These are phyloP conservation scores for Formica selysi DNA, from an alignment of 1,140 invertebrate species.

Conservation along the genomic window DNA sequence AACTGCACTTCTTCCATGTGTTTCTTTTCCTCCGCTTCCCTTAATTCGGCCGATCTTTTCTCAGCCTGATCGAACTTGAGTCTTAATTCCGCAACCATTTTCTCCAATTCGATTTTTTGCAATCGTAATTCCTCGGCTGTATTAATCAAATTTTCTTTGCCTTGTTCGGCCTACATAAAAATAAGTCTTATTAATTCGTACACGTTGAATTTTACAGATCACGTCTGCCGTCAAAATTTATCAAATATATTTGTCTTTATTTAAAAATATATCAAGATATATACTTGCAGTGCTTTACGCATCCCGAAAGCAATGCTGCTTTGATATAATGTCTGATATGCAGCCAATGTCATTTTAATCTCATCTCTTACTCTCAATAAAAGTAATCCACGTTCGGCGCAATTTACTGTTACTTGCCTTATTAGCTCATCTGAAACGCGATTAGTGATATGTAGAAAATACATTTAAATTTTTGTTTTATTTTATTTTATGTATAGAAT, in stretches of 20 bases:
- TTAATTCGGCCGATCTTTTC: slow-evolving; percentile 93
- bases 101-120: slow-evolving; percentile 92
- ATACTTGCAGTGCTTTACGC: slow-evolving; percentile 97
- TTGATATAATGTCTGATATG: slow-evolving; percentile 97
- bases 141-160: slow-evolving; percentile 90
- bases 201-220: not conserved
- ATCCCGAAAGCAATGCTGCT: slow-evolving; percentile 99
- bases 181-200: slow-evolving; percentile 23
- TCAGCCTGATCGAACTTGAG: slow-evolving; percentile 95
- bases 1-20: slow-evolving; percentile 96
- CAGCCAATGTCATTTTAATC: slow-evolving; percentile 97
- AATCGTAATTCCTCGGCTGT: slow-evolving; percentile 88
- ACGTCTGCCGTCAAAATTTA: not conserved
- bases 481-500: too few relatives aligned
- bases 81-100: slow-evolving; percentile 93
- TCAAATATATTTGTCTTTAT: too few relatives aligned
- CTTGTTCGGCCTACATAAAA: slow-evolving; percentile 87
- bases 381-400: slow-evolving; percentile 97
- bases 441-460: not conserved
- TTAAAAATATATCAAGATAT: not conserved
- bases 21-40: slow-evolving; percentile 95
- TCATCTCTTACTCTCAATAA: slow-evolving; percentile 97
- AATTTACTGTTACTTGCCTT: slow-evolving; percentile 98
- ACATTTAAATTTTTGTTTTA: not conserved
- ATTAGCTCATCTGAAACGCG: slow-evolving; percentile 93